phyloP scores from a whole-genome alignment of 2,797 vertebrate species.

The Sternarchorhynchus goeldii region DNA sequence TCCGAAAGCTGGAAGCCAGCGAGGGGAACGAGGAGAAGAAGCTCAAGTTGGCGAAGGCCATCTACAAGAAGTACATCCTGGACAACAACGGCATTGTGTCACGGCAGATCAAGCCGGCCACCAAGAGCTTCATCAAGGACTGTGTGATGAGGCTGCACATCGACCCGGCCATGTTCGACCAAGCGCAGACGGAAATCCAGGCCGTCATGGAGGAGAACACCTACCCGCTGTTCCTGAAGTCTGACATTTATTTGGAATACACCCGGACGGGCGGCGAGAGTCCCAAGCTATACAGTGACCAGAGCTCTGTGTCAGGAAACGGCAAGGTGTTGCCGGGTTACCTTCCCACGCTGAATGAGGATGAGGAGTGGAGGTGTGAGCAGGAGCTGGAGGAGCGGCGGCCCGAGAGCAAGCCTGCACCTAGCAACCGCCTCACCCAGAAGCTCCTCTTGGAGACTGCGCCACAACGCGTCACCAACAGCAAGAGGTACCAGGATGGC shows the following conservation, averaged over 20 bases:
- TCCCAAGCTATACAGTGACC: slow-evolving; percentile 87
- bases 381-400: slow-evolving; percentile 77
- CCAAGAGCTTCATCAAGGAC: slow-evolving; percentile 97
- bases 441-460: slow-evolving; percentile 88
- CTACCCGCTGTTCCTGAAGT: slow-evolving; percentile 96
- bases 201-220: slow-evolving; percentile 94
- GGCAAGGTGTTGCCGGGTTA: slow-evolving; percentile 83
- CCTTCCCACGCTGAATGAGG: slow-evolving; percentile 89
- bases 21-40: slow-evolving; percentile 90
- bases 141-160: slow-evolving; percentile 90
- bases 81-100: slow-evolving; percentile 92
- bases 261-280: slow-evolving; percentile 92
- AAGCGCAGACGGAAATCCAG: slow-evolving; percentile 97
- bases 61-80: slow-evolving; percentile 95
- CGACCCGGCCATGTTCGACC: slow-evolving; percentile 97
- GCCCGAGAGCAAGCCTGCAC: slow-evolving; percentile 71
- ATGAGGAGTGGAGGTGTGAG: slow-evolving; percentile 91
- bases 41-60: slow-evolving; percentile 93
- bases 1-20: slow-evolving; percentile 87
- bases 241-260: slow-evolving; percentile 96
- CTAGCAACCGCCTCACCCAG: slow-evolving; percentile 82
- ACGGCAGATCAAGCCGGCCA: slow-evolving; percentile 92
- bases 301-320: slow-evolving; percentile 83
- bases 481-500: slow-evolving; percentile 83
- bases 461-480: slow-evolving; percentile 74